Base-by-base conservation (phyloP, 2,888 invertebrate genomes). In the Hermaeophaga mercurialis region DNA sequence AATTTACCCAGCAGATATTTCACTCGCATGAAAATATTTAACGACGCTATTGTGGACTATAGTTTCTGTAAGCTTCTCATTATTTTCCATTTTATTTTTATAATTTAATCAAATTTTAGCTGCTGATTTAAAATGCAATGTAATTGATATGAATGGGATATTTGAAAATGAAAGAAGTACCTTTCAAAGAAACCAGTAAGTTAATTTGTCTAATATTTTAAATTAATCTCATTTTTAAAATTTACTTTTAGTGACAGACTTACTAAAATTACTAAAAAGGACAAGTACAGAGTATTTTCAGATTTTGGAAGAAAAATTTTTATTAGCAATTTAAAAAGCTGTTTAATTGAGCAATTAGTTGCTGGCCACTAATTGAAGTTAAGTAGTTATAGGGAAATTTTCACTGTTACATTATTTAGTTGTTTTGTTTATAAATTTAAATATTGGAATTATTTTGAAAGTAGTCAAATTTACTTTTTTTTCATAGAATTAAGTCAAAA, bases 231-330 rank as follows among this genome's bases (percentile, higher is more conserved):
- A 41, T 15, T 28, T 12, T 33, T 31, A 46, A 3, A 11, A n/a
- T 4, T 41, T 19, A 22, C 54, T 67, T 69, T 55, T 49, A 71
- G 71, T 56, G 68, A 70, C 47, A 59, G 70, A 58, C 65, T 71
- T 52, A 62, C 45, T 18, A 70, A 62, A 63, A 58, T 67, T 39
- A 61, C 66, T 5, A 70, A 63, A 61, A 71, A 66, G 17, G 71
- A 71, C 61, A 61, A 63, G 9, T 71, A 71, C 56, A 65, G 65
- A 57, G 71, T 71, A 12, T 71, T 71, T 56, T 70, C 70, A 2
- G 70, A 71, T 59, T 71, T 70, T 62, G 71, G 71, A 17, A 65
- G 69, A 49, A 71, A 71, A 63, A 65, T 69, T 19, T 70, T 71
- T 46, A 56, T 71, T 41, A 66, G 64, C 54, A 64, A 68, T 22